Percentiles rank a stretch among this genome's conserved stretches.
Conservation (phyloP, 1,140 invertebrate genomes). For the Tachypleus tridentatus region DNA sequence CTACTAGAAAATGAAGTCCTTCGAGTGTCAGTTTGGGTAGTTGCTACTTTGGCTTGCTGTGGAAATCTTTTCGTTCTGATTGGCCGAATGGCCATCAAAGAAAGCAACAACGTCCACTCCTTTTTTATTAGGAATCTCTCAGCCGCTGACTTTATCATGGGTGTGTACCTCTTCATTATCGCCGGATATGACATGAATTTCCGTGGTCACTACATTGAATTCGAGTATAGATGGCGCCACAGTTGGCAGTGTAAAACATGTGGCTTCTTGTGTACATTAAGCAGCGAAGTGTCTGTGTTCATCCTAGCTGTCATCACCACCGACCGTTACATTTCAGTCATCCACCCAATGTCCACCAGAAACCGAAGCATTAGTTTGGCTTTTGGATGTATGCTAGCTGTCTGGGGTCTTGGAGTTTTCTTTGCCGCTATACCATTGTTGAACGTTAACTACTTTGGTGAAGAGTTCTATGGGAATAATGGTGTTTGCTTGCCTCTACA, state of each 20-base stretch:
- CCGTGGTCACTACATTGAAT: conserved; percentile 46
- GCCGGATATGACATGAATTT: conserved; percentile 50
- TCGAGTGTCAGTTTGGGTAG: conserved; percentile 52
- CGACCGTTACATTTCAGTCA: conserved; percentile 53
- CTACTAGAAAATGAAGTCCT: conserved; percentile 48
- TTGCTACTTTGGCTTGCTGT: conserved; percentile 48
- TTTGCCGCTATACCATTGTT: conserved; percentile 35
- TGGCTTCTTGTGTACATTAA: conserved; percentile 44
- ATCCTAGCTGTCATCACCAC: conserved; percentile 62
- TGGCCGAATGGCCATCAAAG: conserved; percentile 45
- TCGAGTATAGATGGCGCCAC: conserved; percentile 52
- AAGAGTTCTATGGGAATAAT: conserved; percentile 39
- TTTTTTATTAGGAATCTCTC: conserved; percentile 58
- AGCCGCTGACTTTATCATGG: conserved; percentile 66
- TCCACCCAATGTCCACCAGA: conserved; percentile 47
- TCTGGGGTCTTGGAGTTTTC: conserved; percentile 50
- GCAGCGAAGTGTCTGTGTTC: conserved; percentile 49
- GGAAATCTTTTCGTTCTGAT: conserved; percentile 50
- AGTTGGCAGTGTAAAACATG: conserved; percentile 54
- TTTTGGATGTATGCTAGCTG: conserved; percentile 40
- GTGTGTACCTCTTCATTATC: conserved; percentile 58
- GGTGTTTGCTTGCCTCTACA: conserved; percentile 48
- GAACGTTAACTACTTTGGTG: conserved; percentile 18
- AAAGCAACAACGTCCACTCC: conserved; percentile 34
- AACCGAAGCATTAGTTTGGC: conserved; percentile 44